These are phyloP conservation scores for Elymnias hypermnestra DNA, from an alignment of 1,140 invertebrate genomes.

Conservation along the genomic window DNA sequence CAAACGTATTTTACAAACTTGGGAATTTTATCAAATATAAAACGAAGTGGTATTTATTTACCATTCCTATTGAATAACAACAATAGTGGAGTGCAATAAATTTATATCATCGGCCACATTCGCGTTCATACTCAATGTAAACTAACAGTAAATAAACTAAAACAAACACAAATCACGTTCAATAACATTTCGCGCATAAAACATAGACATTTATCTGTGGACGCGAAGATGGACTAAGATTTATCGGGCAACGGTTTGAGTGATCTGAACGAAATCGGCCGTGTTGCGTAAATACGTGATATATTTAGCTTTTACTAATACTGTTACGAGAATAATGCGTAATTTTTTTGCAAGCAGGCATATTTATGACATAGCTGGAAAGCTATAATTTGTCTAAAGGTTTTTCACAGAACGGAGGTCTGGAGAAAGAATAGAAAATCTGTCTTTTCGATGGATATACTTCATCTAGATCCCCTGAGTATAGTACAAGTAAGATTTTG, in stretches of 20 bases:
- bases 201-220: constrained; percentile 32
- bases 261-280: constrained; percentile 27
- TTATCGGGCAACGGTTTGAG: constrained; percentile 28
- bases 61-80: neutral
- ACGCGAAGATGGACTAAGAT: constrained; percentile 32
- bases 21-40: neutral
- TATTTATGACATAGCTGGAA: too few species aligned
- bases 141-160: constrained; percentile 22
- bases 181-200: constrained; percentile 24
- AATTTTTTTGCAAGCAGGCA: neutral
- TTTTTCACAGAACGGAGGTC: too few species aligned
- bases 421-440: too few species aligned
- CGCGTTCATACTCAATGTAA: constrained; percentile 13
- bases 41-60: neutral
- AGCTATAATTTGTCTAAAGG: too few species aligned
- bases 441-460: too few species aligned
- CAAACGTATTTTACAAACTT: neutral
- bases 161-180: constrained; percentile 27
- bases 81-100: neutral
- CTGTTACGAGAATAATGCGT: constrained; percentile 1
- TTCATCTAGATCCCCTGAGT: too few species aligned
- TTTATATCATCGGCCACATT: neutral
- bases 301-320: constrained; percentile 28
- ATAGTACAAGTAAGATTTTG: too few species aligned
- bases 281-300: constrained; percentile 37